Evolutionary conservation across 1,140 invertebrate genomes (phyloP).

Genomic region (Pectinophora gossypiella): DNA sequence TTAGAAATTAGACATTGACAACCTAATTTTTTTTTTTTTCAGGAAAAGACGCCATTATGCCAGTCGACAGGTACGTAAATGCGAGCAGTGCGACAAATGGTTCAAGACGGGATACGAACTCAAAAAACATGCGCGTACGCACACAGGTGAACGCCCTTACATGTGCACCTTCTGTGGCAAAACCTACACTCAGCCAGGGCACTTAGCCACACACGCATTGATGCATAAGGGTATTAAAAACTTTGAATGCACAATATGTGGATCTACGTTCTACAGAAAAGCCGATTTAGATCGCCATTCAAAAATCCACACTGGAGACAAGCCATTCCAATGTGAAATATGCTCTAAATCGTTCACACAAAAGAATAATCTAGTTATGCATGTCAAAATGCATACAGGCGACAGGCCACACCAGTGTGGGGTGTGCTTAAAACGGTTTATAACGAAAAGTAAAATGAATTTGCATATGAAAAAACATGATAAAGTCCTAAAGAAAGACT

Average conservation of each 20-base stretch:
- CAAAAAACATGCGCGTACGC: conserved; percentile 81
- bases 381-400: conserved; percentile 6
- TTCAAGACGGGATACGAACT: conserved; percentile 52
- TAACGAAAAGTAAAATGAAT: conserved; percentile 6
- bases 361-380: conserved; percentile 1
- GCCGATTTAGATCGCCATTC: conserved; percentile 1
- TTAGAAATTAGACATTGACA: too few relatives aligned
- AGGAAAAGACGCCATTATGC: conserved; percentile 26
- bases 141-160: conserved; percentile 87
- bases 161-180: conserved; percentile 82
- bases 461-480: conserved; percentile 7
- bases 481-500: neutral
- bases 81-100: conserved; percentile 44
- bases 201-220: neutral
- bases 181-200: conserved; percentile 76
- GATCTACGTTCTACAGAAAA: neutral
- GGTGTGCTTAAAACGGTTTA: conserved; percentile 7
- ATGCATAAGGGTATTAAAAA: conserved; percentile 1
- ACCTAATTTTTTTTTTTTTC: neutral
- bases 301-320: conserved; percentile 8
- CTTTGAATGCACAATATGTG: neutral
- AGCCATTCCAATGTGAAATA: conserved; percentile 5
- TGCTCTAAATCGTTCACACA: conserved; percentile 4
- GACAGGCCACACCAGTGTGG: conserved; percentile 3
- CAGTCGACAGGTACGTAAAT: conserved; percentile 22